Base-by-base conservation (phyloP, 2,113 vertebrate species). In the Psammodynastes pulverulentus region DNA sequence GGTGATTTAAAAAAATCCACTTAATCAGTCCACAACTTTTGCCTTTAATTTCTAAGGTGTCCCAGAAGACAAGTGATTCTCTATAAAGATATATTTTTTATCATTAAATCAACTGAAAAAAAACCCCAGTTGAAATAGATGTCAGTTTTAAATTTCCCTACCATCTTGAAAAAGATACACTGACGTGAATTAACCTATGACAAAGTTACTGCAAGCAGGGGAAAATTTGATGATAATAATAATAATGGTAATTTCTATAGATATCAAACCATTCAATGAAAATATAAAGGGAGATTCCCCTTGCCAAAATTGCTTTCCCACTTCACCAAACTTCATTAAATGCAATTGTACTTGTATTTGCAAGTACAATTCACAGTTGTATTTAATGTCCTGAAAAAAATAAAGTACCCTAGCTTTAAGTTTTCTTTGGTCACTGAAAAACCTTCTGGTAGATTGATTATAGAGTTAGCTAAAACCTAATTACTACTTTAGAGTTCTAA, bases 81-180 rank as follows among this genome's bases (percentile, higher is more conserved):
- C 91, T 79, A 95, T 97, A 93, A 0, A 93, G 92, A 95, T 95
- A 94, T 91, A 94, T 96, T 97, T 95, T 92, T 94, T 97, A 94
- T 97, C 96, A 97, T 97, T 94, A 94, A 94, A 96, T 93, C 97
- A 98, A 97, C 97, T 97, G 97, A 96, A 95, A 96, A 95, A 97
- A 97, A n/a, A n/a, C n/a, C n/a, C n/a, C 97, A 98, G 97, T 97
- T 97, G 97, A 96, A 95, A 95, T 95, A 97, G 96, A 95, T 97
- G 97, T 97, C 97, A 96, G 94, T 94, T 91, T 96, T 93, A 92
- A 92, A 97, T 87, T 3, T 79, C 95, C 91, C 90, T 0, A 29
- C 91, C 88, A 91, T 96, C 97, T 96, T 95, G 93, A 94, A 97
- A 98, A 96, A 58, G 56, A 1, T 62, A 96, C 92, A 96, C 95